These are phyloP conservation scores for Nettapus auritus DNA, from an alignment of 2,113 vertebrate species.

Conservation along the genomic window DNA sequence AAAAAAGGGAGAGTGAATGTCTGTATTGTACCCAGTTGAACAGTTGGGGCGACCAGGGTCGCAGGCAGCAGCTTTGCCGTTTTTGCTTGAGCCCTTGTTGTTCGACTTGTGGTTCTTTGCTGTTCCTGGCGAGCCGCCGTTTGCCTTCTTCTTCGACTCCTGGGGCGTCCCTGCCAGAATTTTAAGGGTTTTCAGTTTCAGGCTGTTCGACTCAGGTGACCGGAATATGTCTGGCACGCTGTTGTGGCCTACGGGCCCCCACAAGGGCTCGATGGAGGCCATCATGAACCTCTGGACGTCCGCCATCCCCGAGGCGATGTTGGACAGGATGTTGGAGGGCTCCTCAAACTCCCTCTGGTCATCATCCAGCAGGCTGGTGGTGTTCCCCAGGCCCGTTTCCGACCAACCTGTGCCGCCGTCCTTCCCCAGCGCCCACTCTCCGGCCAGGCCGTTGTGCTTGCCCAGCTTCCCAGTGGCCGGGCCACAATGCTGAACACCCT, in stretches of 20 bases:
- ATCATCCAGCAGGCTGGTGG: slow-evolving; percentile 88
- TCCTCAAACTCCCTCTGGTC: slow-evolving; percentile 98
- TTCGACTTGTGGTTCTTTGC: slow-evolving; percentile 88
- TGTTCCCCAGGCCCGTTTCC: slow-evolving; percentile 73
- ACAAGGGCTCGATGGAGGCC: slow-evolving; percentile 97
- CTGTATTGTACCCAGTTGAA: slow-evolving; percentile 76
- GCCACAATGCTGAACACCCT: slow-evolving; percentile 69
- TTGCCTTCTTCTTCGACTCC: slow-evolving; percentile 93
- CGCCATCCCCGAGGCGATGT: slow-evolving; percentile 99
- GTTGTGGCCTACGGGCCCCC: slow-evolving; percentile 86
- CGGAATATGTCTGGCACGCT: slow-evolving; percentile 86
- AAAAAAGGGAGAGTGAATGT: slow-evolving; percentile 84
- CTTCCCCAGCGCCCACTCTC: slow-evolving; percentile 86
- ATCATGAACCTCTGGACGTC: slow-evolving; percentile 99
- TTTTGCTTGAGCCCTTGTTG: slow-evolving; percentile 89
- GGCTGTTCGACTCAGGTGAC: slow-evolving; percentile 93
- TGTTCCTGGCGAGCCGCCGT: slow-evolving; percentile 74
- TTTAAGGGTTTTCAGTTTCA: slow-evolving; percentile 98
- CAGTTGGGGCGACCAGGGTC: slow-evolving; percentile 87
- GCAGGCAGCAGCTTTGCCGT: slow-evolving; percentile 84
- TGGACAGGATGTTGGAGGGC: slow-evolving; percentile 97
- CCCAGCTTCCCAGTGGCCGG: slow-evolving; percentile 62
- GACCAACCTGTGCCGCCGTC: slow-evolving; percentile 83
- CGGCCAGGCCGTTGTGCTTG: slow-evolving; percentile 77
- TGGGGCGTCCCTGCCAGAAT: slow-evolving; percentile 94